Evolutionary conservation across 2,888 invertebrate species (phyloP), one percentile per base, ranked within the genome.

Genomic region (Heteromurus nitidus): DNA sequence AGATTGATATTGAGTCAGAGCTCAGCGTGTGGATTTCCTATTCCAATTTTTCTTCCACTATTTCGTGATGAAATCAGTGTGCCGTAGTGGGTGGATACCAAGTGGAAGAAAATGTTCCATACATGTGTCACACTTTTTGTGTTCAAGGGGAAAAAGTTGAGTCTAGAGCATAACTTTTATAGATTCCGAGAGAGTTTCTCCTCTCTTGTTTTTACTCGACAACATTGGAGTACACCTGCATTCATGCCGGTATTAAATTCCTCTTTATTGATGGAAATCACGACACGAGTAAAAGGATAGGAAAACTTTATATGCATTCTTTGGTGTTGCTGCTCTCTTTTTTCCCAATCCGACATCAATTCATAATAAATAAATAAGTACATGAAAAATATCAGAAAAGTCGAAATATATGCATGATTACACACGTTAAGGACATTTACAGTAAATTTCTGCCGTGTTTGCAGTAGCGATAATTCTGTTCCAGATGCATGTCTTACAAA

Each of bases 231-330:
- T 30, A 62, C 11, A 18, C 30, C 36, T 31, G 24, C 31, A 36
- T 36, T 13, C 62, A 30, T 30, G 13, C 3, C 20, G 13, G 30
- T 50, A 3, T 62, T 64, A 36, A 24, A 64, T 64, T 22, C 55
- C n/a, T 26, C 64, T 75, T 75, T 76, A 76, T 76, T 69, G 76
- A 69, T 50, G 62, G 22, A 69, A 69, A 76, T 76, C 76, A 76
- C 76, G 76, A 69, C 68, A 76, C 26, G 50, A 50, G 7, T 36
- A 36, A 7, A 7, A 50, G n/a, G 50, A 50, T n/a, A 50, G n/a
- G 18, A 7, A 3, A 7, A 13, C 3, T 50, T n/a, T 50, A 50
- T 18, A 50, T n/a, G 13, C 50, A n/a, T n/a, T n/a, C n/a, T n/a
- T 50, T 50, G 18, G 7, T 36, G 36, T 36, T 36, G 36, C 13